Percentiles rank a stretch among this genome's conserved stretches.
These are phyloP conservation scores for Schizotus pectinicornis DNA, from an alignment of 2,888 invertebrate genomes.

Conservation along the genomic window DNA sequence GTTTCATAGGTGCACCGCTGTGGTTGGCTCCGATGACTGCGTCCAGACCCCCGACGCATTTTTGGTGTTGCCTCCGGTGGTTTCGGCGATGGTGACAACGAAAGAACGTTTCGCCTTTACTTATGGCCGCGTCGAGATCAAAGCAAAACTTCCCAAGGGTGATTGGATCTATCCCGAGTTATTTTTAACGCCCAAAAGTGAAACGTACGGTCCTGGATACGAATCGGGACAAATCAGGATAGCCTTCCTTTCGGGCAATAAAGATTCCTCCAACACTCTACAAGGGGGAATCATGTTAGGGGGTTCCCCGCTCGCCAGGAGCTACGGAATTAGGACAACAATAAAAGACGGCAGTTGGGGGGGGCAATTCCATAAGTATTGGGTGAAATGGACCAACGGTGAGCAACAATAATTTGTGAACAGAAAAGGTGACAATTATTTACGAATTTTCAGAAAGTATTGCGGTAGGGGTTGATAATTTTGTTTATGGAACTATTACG, in stretches of 20 bases:
- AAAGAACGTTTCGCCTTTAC: slow-evolving; percentile 69
- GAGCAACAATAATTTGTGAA: slow-evolving; percentile 6
- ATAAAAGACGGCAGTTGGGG: slow-evolving; percentile 52
- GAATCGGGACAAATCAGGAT: slow-evolving; percentile 74
- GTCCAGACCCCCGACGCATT: slow-evolving; percentile 58
- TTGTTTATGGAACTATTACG: slow-evolving; percentile 58
- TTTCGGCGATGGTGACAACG: slow-evolving; percentile 68
- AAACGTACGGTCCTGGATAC: slow-evolving; percentile 67
- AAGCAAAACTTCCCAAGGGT: slow-evolving; percentile 75
- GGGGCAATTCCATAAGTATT: slow-evolving; percentile 64
- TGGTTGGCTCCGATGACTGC: slow-evolving; percentile 55
- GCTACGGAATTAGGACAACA: slow-evolving; percentile 44
- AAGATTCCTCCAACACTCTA: slow-evolving; percentile 43
- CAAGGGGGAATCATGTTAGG: slow-evolving; percentile 52
- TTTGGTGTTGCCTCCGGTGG: slow-evolving; percentile 71
- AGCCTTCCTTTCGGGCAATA: slow-evolving; percentile 73
- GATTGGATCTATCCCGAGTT: slow-evolving; percentile 81
- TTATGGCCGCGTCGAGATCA: slow-evolving; percentile 72
- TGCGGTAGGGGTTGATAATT: slow-evolving; percentile 61
- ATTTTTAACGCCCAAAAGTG: slow-evolving; percentile 68
- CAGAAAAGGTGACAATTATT: slow-evolving; percentile 2
- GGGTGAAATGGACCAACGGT: slow-evolving; percentile 65
- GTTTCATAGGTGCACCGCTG: slow-evolving; percentile 59
- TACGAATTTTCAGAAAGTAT: slow-evolving; percentile 43
- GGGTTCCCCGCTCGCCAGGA: slow-evolving; percentile 41